Evolutionary conservation across 2,113 vertebrate species (phyloP).

Genomic region (Verasper variegatus): DNA sequence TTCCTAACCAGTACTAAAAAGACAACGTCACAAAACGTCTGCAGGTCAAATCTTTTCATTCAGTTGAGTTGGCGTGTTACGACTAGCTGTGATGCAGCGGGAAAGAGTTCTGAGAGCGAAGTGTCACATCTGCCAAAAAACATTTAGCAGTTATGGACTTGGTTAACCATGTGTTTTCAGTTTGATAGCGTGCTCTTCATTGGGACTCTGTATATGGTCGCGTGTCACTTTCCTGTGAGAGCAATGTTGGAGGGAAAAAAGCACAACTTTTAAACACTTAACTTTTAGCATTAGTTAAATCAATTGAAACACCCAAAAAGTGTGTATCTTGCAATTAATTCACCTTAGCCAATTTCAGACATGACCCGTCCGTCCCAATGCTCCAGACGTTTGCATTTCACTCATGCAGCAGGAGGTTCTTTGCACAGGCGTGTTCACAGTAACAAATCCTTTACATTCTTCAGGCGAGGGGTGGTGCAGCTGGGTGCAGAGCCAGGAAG

Average conservation of each 20-base stretch:
- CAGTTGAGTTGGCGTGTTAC: not conserved
- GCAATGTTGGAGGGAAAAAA: not conserved
- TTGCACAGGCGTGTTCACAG: no score
- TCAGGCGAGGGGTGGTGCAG: no score
- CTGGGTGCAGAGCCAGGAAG: no score
- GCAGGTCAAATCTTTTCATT: not conserved
- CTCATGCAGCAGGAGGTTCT: no score
- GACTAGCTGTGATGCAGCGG: constrained; percentile 14
- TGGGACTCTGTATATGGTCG: not conserved
- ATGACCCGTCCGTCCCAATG: no score
- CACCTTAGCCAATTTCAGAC: no score
- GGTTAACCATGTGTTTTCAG: constrained; percentile 47
- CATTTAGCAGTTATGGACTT: constrained; percentile 20
- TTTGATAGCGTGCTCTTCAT: constrained; percentile 23
- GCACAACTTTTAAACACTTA: constrained; percentile 1
- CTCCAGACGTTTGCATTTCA: no score
- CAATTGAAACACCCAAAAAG: no score
- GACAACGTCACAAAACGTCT: not conserved
- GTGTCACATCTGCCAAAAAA: constrained; percentile 28
- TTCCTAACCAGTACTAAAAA: not conserved
- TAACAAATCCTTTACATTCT: no score
- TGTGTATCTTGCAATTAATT: no score
- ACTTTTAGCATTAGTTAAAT: no score
- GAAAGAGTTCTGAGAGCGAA: not conserved
- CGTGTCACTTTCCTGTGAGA: constrained; percentile 22